phyloP scores from a whole-genome alignment of 2,797 vertebrate genomes.

The Myotis vivesi region DNA sequence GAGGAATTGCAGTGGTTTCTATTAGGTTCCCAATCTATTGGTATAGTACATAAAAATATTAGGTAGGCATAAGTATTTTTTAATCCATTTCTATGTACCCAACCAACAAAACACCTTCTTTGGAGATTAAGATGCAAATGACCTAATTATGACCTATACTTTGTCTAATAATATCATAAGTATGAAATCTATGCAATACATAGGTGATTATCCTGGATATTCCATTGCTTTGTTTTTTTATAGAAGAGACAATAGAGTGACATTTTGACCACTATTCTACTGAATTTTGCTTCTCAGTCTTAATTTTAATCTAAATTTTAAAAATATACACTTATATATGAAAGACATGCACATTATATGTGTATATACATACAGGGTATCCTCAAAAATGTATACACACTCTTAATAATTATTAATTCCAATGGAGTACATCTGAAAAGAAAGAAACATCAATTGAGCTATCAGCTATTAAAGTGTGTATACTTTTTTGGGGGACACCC shows the following conservation, averaged over 20 bases:
- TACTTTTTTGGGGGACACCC: too few relatives aligned
- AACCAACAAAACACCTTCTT: constrained; percentile 74
- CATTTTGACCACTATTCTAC: constrained; percentile 68
- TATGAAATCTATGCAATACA: constrained; percentile 75
- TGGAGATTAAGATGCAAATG: constrained; percentile 77
- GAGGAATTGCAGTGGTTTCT: constrained; percentile 25
- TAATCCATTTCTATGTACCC: constrained; percentile 64
- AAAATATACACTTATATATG: not conserved
- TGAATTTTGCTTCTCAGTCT: constrained; percentile 48
- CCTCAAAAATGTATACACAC: too few relatives aligned
- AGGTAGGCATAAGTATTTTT: constrained; percentile 46
- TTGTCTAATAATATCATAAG: constrained; percentile 77
- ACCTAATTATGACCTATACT: constrained; percentile 76
- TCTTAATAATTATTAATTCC: too few relatives aligned
- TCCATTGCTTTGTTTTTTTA: constrained; percentile 55
- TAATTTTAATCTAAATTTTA: constrained; percentile 38
- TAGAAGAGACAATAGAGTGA: constrained; percentile 52
- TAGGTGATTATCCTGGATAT: constrained; percentile 68
- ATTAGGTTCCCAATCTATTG: constrained; percentile 25
- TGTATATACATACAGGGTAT: too few relatives aligned
- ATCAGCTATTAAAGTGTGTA: too few relatives aligned
- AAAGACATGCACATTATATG: not conserved
- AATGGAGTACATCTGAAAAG: too few relatives aligned
- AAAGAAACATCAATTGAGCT: too few relatives aligned
- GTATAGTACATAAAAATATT: constrained; percentile 57